A percentile compares a stretch with the other conserved stretches of the same genome.
phyloP scores from a whole-genome alignment of 2,888 invertebrate species.

The Lutraria lutraria region DNA sequence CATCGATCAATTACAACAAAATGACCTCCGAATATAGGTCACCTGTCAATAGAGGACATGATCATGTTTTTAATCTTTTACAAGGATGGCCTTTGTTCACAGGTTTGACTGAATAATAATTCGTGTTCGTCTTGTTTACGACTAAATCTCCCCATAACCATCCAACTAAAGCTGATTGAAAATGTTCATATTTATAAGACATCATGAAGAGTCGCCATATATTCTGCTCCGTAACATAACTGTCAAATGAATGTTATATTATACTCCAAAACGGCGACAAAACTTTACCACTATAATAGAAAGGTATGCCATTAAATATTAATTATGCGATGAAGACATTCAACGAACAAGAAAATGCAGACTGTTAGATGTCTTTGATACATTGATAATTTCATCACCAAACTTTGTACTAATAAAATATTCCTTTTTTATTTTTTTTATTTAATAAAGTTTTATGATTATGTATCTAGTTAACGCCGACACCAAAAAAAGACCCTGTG shows the following conservation, averaged over 20 bases:
- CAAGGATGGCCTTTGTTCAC: too few relatives aligned
- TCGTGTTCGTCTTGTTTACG: not conserved
- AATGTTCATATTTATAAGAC: conserved; percentile 10
- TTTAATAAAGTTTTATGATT: conserved; percentile 19
- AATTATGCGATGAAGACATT: conserved; percentile 37
- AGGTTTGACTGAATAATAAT: too few relatives aligned
- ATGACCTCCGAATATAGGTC: too few relatives aligned
- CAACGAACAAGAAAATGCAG: conserved; percentile 24
- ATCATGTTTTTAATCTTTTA: too few relatives aligned
- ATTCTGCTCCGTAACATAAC: conserved; percentile 45
- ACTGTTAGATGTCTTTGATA: conserved; percentile 34
- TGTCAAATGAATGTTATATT: conserved; percentile 47
- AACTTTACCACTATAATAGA: conserved; percentile 22
- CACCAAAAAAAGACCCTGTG: not conserved
- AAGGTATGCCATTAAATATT: conserved; percentile 46
- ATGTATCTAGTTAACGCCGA: conserved; percentile 1
- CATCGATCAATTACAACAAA: too few relatives aligned
- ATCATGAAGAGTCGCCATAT: conserved; percentile 16
- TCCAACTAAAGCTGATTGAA: conserved; percentile 6
- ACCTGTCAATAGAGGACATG: too few relatives aligned
- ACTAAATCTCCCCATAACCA: not conserved
- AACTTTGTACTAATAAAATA: conserved; percentile 24
- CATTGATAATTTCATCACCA: conserved; percentile 34
- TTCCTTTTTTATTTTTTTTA: conserved; percentile 22
- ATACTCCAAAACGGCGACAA: conserved; percentile 39